Evolutionary conservation across 1,140 invertebrate species (phyloP).

Genomic region (Polypedilum pembai): DNA sequence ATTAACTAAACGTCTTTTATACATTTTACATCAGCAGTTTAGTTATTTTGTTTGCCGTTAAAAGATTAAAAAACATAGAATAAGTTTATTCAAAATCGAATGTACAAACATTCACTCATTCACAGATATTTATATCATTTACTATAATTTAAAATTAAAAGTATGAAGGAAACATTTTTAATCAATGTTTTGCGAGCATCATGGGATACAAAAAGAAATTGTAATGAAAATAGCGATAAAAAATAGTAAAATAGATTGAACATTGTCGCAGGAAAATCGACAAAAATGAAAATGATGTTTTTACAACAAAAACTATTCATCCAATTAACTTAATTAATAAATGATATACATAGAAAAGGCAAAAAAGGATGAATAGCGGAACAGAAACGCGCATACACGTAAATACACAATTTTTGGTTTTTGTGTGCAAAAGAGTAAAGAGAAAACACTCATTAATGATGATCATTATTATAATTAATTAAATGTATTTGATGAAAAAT

Average conservation of each 20-base stretch:
- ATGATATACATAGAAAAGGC: too few species aligned
- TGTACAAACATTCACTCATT: background rate
- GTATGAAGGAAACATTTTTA: background rate
- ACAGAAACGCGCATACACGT: too few species aligned
- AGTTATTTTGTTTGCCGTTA: background rate
- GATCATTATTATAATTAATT: too few species aligned
- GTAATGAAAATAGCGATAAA: background rate
- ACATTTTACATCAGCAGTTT: background rate
- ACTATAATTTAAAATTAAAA: background rate
- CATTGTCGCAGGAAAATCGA: too few species aligned
- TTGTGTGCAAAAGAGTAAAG: too few species aligned
- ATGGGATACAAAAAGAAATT: background rate
- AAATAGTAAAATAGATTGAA: background rate
- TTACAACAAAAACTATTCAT: too few species aligned
- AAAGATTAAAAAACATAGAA: background rate
- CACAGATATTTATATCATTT: slow-evolving; percentile 2
- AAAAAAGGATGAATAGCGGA: too few species aligned
- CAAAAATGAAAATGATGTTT: too few species aligned
- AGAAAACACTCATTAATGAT: too few species aligned
- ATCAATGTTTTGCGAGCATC: slow-evolving; percentile 1
- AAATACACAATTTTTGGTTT: too few species aligned
- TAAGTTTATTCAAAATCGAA: background rate
- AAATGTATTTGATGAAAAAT: too few species aligned
- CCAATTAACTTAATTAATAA: too few species aligned
- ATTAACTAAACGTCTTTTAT: background rate